Evolutionary conservation across 2,888 invertebrate genomes (phyloP).

Genomic region (Drosophila vallismaia): DNA sequence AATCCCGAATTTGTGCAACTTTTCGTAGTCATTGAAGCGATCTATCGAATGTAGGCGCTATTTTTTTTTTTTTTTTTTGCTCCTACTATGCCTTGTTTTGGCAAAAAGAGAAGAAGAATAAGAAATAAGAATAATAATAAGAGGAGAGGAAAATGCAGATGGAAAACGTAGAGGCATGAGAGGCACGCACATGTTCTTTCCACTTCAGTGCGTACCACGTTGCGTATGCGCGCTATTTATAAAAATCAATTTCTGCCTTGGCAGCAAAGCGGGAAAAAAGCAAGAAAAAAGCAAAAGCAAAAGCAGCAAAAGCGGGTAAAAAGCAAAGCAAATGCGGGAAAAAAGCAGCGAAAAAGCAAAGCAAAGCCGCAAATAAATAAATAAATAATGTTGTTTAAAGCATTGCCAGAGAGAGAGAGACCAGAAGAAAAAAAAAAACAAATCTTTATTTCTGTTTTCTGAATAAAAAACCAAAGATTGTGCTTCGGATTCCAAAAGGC

Average conservation of each 20-base stretch:
- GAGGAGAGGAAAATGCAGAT: conserved; percentile 26
- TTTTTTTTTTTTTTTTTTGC: not conserved
- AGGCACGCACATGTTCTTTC: conserved; percentile 50
- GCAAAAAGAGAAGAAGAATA: conserved; percentile 4
- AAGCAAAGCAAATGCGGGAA: not conserved
- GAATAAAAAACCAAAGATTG: not conserved
- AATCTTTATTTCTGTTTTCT: not conserved
- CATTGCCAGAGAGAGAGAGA: not conserved
- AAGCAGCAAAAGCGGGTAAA: not conserved
- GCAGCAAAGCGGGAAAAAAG: conserved; percentile 40
- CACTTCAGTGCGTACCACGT: conserved; percentile 75
- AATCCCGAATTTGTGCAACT: conserved; percentile 39
- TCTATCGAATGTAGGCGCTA: conserved; percentile 46
- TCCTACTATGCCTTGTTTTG: conserved; percentile 1
- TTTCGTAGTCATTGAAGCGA: conserved; percentile 52
- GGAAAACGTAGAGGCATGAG: conserved; percentile 16
- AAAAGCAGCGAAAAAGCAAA: not conserved
- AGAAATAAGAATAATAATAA: conserved; percentile 17
- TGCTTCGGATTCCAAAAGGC: no score
- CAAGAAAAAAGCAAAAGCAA: not conserved
- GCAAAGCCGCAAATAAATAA: conserved; percentile 58
- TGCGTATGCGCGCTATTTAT: conserved; percentile 77
- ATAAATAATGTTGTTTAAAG: conserved; percentile 62
- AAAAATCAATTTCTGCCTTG: conserved; percentile 77
- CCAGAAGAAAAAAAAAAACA: not conserved